Percentiles rank a stretch among this genome's conserved stretches.
Conservation (phyloP, 2,797 vertebrate species). For the Paguma larvata region DNA sequence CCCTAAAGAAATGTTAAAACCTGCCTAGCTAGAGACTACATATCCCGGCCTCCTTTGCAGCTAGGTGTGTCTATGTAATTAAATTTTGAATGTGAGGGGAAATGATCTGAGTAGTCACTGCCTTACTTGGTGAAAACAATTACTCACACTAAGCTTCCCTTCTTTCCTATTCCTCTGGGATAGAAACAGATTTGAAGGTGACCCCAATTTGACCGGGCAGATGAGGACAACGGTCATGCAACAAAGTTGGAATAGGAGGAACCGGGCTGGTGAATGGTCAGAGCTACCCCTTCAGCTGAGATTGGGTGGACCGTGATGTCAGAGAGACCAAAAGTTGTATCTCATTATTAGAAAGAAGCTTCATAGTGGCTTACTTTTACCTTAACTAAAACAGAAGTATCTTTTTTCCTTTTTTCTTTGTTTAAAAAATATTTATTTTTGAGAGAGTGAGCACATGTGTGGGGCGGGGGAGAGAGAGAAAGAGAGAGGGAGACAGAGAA, state of each 20-base stretch:
- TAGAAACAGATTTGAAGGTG: neutral
- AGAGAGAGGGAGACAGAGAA: too few relatives aligned
- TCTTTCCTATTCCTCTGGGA: neutral
- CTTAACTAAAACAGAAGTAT: neutral
- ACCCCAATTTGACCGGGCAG: neutral
- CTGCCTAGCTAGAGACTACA: neutral
- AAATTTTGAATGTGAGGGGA: neutral
- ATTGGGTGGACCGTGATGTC: too few relatives aligned
- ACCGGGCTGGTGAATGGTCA: neutral
- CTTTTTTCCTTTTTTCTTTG: too few relatives aligned
- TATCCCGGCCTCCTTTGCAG: neutral
- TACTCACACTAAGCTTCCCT: neutral
- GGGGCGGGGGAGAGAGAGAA: too few relatives aligned
- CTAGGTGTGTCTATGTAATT: neutral
- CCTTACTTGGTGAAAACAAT: neutral
- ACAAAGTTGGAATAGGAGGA: neutral
- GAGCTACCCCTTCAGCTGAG: neutral
- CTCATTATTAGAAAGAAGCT: neutral
- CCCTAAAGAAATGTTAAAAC: neutral
- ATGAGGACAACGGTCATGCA: neutral
- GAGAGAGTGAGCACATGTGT: too few relatives aligned
- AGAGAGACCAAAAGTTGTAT: neutral
- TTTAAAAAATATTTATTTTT: too few relatives aligned
- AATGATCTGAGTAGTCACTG: neutral
- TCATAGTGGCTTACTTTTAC: neutral